Evolutionary conservation across 1,140 invertebrate species (phyloP).

Genomic region (Amphibalanus amphitrite): DNA sequence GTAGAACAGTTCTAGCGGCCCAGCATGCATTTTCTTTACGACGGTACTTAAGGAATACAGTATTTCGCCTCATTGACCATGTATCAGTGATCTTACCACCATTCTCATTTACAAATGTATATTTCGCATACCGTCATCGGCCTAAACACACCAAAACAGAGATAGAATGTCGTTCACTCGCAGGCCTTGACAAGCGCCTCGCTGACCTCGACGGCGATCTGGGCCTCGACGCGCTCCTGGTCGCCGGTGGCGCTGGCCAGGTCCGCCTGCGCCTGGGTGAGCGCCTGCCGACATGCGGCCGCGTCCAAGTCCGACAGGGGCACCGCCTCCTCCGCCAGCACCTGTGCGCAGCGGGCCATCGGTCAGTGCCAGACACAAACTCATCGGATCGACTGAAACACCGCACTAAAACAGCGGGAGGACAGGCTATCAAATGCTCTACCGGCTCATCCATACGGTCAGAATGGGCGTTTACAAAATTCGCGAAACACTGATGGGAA

Average conservation of each 20-base stretch:
- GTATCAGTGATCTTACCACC: neutral
- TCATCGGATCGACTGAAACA: neutral
- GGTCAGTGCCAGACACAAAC: too few species aligned
- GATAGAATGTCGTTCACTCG: slow-evolving; percentile 63
- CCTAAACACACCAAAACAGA: slow-evolving; percentile 58
- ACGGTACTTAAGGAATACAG: too few species aligned
- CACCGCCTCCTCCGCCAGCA: slow-evolving; percentile 93
- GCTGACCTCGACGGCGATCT: slow-evolving; percentile 84
- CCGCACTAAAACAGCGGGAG: too few species aligned
- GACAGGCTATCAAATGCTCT: slow-evolving; percentile 1
- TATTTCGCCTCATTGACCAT: too few species aligned
- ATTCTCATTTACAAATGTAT: neutral
- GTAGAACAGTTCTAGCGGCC: too few species aligned
- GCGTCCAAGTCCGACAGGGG: slow-evolving; percentile 68
- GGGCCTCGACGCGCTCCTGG: slow-evolving; percentile 73
- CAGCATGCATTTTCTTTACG: too few species aligned
- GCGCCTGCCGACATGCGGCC: slow-evolving; percentile 55
- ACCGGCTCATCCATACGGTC: slow-evolving; percentile 6
- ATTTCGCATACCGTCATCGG: too few species aligned
- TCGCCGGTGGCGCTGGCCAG: slow-evolving; percentile 60
- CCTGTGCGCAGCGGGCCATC: slow-evolving; percentile 46
- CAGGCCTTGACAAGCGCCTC: slow-evolving; percentile 78
- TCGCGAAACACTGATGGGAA: neutral
- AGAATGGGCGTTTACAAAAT: neutral
- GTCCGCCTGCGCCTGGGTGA: slow-evolving; percentile 68